phyloP scores from a whole-genome alignment of 64 coral and sea anemone species.

The Astreopora myriophthalma region DNA sequence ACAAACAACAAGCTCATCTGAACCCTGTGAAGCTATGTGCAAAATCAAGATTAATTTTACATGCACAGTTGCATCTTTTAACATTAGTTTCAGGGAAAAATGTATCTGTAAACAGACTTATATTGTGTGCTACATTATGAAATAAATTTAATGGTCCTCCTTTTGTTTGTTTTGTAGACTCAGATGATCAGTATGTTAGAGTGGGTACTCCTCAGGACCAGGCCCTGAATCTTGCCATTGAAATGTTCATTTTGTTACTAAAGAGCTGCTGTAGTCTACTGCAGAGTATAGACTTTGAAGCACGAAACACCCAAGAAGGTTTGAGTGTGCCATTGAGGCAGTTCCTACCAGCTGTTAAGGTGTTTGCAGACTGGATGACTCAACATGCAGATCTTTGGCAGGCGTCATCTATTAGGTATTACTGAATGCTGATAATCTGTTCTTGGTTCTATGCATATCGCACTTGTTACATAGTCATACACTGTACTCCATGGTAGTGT shows the following conservation, averaged over 20 bases:
- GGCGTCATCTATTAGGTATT: constrained; percentile 83
- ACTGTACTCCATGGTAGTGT: too few species aligned
- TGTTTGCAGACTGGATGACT: constrained; percentile 93
- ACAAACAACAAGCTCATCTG: too few species aligned
- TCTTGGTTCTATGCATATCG: too few species aligned
- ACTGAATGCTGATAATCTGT: not conserved
- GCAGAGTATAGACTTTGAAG: constrained; percentile 38
- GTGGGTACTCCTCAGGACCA: constrained; percentile 92
- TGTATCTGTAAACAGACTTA: not conserved
- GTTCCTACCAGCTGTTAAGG: constrained; percentile 83
- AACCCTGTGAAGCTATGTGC: too few species aligned
- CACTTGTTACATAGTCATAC: not conserved
- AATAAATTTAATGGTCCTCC: not conserved
- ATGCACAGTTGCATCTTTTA: too few species aligned
- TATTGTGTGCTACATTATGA: not conserved
- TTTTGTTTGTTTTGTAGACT: constrained; percentile 41
- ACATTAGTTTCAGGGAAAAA: too few species aligned
- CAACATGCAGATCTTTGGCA: constrained; percentile 71
- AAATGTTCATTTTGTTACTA: constrained; percentile 71
- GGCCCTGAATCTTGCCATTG: constrained; percentile 81
- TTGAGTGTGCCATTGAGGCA: constrained; percentile 64
- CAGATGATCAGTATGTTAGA: constrained; percentile 51
- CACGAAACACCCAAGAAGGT: constrained; percentile 8
- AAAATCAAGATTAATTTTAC: too few species aligned
- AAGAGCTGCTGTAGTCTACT: constrained; percentile 61